These are phyloP conservation scores for Carassius gibelio DNA, from an alignment of 2,113 vertebrate genomes.

Conservation along the genomic window DNA sequence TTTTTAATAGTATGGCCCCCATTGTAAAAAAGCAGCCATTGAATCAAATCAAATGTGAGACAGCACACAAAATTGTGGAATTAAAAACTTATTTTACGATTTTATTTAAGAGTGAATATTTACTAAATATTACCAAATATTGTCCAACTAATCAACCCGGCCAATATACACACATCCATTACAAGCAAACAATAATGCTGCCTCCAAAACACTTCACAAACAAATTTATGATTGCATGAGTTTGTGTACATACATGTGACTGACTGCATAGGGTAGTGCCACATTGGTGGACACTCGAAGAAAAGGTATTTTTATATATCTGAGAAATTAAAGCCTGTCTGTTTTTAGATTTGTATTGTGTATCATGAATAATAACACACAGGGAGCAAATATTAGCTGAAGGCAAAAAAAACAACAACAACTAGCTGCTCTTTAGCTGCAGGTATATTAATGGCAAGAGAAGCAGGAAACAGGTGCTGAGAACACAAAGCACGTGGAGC, in stretches of 20 bases:
- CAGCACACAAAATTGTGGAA: background rate
- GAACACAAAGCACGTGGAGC: conserved; percentile 20
- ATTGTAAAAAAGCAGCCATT: no score
- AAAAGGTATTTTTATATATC: background rate
- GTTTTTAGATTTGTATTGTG: background rate
- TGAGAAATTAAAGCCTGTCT: background rate
- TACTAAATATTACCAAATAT: background rate
- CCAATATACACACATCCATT: background rate
- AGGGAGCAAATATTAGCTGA: background rate
- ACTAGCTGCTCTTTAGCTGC: background rate
- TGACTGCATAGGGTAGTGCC: background rate
- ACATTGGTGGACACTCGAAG: background rate
- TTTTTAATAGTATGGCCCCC: no score
- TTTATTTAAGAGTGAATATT: background rate
- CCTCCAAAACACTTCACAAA: background rate
- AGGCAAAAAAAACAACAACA: background rate
- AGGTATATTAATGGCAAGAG: background rate
- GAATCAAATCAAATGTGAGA: background rate
- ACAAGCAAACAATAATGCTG: background rate
- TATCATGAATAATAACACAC: background rate
- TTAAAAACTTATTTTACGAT: background rate
- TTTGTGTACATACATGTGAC: background rate
- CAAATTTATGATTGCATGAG: background rate
- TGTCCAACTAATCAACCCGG: background rate
- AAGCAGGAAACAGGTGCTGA: conserved; percentile 39